phyloP scores from a whole-genome alignment of 2,888 invertebrate species.

The Augochlorella aurata region DNA sequence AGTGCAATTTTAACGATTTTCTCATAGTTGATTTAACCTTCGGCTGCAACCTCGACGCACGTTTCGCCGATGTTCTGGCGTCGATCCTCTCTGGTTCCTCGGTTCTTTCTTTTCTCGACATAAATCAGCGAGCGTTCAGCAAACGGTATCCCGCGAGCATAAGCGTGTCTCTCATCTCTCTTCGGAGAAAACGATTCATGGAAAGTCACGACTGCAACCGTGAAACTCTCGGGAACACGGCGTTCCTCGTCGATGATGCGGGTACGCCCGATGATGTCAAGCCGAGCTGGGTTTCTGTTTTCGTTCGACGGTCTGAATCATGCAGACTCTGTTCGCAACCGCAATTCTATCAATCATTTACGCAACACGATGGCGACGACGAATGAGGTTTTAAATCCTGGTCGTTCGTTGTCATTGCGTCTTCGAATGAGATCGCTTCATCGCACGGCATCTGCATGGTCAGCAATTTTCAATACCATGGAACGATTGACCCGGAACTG shows the following conservation, averaged over 20 bases:
- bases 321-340: background rate
- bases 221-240: background rate
- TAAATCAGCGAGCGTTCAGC: conserved; percentile 12
- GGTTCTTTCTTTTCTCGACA: background rate
- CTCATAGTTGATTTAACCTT: conserved; percentile 31
- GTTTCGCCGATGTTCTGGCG: conserved; percentile 4
- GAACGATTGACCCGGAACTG: background rate
- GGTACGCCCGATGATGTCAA: conserved; percentile 38
- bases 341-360: background rate
- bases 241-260: conserved; percentile 19
- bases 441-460: background rate
- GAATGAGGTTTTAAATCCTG: background rate
- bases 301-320: conserved; percentile 31
- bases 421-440: background rate
- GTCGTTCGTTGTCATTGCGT: background rate
- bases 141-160: background rate
- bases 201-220: conserved; percentile 16
- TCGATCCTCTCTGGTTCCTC: background rate
- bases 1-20: conserved; percentile 34
- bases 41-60: background rate
- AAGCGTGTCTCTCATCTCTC: background rate
- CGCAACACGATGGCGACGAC: background rate
- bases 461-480: background rate
- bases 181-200: conserved; percentile 10
- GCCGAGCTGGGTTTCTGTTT: conserved; percentile 20